Base-by-base conservation (phyloP, 2,113 vertebrate species). In the Triplophysa dalaica region DNA sequence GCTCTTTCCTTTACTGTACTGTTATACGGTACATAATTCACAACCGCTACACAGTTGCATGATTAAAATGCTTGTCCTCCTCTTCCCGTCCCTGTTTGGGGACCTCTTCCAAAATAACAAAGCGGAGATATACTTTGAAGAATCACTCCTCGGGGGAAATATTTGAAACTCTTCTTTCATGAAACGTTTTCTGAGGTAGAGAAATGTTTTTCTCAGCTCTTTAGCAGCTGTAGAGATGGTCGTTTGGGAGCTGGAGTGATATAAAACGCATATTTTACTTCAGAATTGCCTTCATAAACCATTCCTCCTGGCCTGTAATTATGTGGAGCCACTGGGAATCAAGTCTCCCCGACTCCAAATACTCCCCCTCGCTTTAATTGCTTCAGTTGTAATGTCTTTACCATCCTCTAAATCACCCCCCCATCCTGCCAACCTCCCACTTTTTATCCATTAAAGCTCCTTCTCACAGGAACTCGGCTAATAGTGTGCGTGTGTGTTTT, bases 221-320 rank as follows among this genome's bases (percentile, higher is more conserved):
- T 65, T 26, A 22, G 65, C 60, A 77, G 80, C 41, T 74, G 70
- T 52, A n/a, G 68, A 69, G 56, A 66, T 50, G 41, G 62, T 43
- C 79, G 41, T 52, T 26, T 64, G 29, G 56, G 58, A 78, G 14
- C 8, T 19, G 45, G n/a, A 62, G 54, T 67, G 86, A 86, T 88
- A 24, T 77, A 85, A 87, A 86, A 79, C 75, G 61, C 45, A 78
- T 87, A 82, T 86, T 89, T 88, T 81, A 85, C 78, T 81, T 77
- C 72, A 78, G 76, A 89, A 86, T 84, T 81, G 83, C 84, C 86
- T 87, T 86, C 81, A 81, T 84, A 80, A 74, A 82, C 77, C 84
- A 69, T 86, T 89, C 81, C 80, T 85, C 80, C 79, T 75, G 80
- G 82, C 67, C 85, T 91, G 68, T 91, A 91, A 91, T 92, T 91